Evolutionary conservation across 2,797 vertebrate genomes (phyloP), one percentile per base, ranked within the genome.

Genomic region (Geotrypetes seraphini): DNA sequence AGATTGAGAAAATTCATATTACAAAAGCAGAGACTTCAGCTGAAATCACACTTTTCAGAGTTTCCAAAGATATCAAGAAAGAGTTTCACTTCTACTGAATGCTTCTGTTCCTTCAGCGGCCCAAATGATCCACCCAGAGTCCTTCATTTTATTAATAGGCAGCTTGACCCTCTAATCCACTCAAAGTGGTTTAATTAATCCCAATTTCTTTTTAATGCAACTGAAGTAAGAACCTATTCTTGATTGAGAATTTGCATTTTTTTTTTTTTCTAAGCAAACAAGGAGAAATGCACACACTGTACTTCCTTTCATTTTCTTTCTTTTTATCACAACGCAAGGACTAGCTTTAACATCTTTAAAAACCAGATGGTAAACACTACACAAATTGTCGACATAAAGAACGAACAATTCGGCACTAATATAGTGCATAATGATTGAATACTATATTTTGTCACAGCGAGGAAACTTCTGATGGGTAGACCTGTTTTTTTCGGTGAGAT

Each of bases 341-440:
- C 63, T 38, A 33, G 41, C 55, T 53, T 65, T 50, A 52, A 62
- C 71, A 59, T 71, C 57, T 73, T 46, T 62, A 48, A 67, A n/a
- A n/a, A 76, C 63, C 47, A 73, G 86, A 81, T 73, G 83, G 79
- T 77, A 87, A 85, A 86, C 79, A 81, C 77, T 90, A 89, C 77
- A 93, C 93, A 87, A 86, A 87, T 85, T 60, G 67, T 45, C 70
- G 74, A 81, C 70, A 73, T n/a, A n/a, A 75, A 76, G 67, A 73
- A 75, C 79, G 80, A 77, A 64, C 66, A 71, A 73, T 69, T 53
- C 63, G 86, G 90, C 92, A 96, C 93, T 97, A 97, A 97, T 76
- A 83, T 96, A 97, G 93, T 96, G 93, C 91, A 64, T 90, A 92
- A 73, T 60, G 60, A 68, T 75, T 70, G 51, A 60, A 54, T 81